These are phyloP conservation scores for Drosophila sturtevanti DNA, from an alignment of 1,140 invertebrate genomes.

Conservation along the genomic window DNA sequence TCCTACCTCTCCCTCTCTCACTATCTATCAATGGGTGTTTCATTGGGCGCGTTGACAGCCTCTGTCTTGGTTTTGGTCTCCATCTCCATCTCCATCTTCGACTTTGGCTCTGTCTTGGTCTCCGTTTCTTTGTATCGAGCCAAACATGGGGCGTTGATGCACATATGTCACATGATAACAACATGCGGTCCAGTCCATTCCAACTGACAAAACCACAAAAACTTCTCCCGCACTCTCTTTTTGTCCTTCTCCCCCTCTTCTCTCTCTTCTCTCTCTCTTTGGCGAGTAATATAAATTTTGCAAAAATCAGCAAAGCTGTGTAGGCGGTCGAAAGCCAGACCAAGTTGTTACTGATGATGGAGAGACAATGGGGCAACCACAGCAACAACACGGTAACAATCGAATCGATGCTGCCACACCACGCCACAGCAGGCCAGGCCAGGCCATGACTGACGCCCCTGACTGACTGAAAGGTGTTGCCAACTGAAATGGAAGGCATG, in stretches of 20 bases:
- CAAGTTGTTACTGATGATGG: not conserved
- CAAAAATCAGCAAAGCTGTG: conserved; percentile 73
- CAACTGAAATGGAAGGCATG: conserved; percentile 60
- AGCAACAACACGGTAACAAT: conserved; percentile 19
- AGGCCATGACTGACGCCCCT: conserved; percentile 51
- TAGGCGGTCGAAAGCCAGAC: conserved; percentile 59
- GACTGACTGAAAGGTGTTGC: conserved; percentile 77
- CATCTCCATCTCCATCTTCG: not conserved
- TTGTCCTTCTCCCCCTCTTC: not conserved
- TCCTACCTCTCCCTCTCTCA: not conserved
- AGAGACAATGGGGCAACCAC: conserved; percentile 52
- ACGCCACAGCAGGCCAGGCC: conserved; percentile 16
- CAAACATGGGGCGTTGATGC: conserved; percentile 77
- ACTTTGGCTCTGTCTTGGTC: not conserved
- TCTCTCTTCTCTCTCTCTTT: not conserved
- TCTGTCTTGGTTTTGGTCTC: conserved; percentile 10
- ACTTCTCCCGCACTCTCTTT: conserved; percentile 9
- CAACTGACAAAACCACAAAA: conserved; percentile 23
- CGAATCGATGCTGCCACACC: conserved; percentile 1
- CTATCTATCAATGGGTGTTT: conserved; percentile 44
- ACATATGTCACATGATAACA: conserved; percentile 81
- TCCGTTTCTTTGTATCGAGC: conserved; percentile 17
- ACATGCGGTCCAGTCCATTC: conserved; percentile 62
- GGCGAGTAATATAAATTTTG: conserved; percentile 68
- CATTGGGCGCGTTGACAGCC: conserved; percentile 58